phyloP scores from a whole-genome alignment of 2,888 invertebrate genomes.

The Notocelia uddmanniana region DNA sequence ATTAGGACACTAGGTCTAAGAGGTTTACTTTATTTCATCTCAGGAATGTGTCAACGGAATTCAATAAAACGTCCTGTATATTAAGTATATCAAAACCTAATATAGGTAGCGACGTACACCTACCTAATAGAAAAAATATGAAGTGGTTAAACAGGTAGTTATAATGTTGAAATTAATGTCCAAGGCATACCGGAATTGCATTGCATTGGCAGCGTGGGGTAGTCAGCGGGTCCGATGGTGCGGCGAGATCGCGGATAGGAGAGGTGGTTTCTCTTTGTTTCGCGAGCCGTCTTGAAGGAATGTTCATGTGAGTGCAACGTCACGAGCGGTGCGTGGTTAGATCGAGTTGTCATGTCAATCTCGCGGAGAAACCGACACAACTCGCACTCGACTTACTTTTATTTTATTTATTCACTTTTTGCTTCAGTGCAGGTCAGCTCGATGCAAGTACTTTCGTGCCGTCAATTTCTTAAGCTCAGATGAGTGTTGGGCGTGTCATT shows the following conservation, averaged over 20 bases:
- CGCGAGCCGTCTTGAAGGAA: conserved; percentile 39
- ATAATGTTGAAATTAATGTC: conserved; percentile 32
- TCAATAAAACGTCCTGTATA: no score
- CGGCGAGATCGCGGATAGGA: not conserved
- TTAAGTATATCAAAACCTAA: not conserved
- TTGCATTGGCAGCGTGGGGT: conserved; percentile 10
- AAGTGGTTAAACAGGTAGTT: conserved; percentile 34
- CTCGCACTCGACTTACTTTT: conserved; percentile 58
- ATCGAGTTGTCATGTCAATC: conserved; percentile 73
- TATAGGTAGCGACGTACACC: no score
- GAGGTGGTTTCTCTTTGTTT: conserved; percentile 39
- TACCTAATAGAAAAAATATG: not conserved
- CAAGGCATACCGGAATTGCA: conserved; percentile 30
- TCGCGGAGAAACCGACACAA: conserved; percentile 68
- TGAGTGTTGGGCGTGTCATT: conserved; percentile 22
- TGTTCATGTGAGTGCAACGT: conserved; percentile 38
- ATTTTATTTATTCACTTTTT: conserved; percentile 57
- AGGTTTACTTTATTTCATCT: no score
- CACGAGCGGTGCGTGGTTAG: conserved; percentile 48
- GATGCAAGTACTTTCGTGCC: conserved; percentile 36
- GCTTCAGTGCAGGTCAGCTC: conserved; percentile 49
- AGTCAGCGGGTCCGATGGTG: conserved; percentile 1
- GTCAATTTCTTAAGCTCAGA: conserved; percentile 25
- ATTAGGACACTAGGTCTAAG: no score
- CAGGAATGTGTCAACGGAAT: no score